Percentiles rank a stretch among this genome's conserved stretches.
Evolutionary conservation across 2,888 invertebrate species (phyloP).

Genomic region (Parnassius orleans): DNA sequence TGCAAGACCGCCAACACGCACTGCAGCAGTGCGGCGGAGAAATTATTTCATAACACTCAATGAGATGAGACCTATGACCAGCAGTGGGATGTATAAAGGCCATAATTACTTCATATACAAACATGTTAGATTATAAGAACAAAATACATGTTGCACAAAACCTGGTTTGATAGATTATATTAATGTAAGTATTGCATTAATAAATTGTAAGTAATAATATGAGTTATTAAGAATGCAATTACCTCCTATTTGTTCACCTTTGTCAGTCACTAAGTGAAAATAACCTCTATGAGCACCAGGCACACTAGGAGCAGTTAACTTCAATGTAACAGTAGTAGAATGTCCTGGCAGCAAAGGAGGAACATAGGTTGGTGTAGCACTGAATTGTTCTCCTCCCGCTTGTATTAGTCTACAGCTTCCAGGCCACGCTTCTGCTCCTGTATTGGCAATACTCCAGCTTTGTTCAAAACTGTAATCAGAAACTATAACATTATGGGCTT

Average conservation of each 20-base stretch:
- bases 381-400: constrained; percentile 82
- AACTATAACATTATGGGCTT: constrained; percentile 20
- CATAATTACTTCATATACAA: too few species aligned
- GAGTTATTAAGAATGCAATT: constrained; percentile 31
- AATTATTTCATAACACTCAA: too few species aligned
- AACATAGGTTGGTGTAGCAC: constrained; percentile 80
- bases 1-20: too few species aligned
- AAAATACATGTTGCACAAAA: too few species aligned
- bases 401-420: constrained; percentile 89
- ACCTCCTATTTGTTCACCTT: constrained; percentile 97
- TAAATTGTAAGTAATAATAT: too few species aligned
- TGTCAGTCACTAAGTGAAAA: constrained; percentile 94
- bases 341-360: constrained; percentile 89
- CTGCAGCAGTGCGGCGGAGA: too few species aligned
- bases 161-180: too few species aligned
- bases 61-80: too few species aligned
- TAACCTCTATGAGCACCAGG: constrained; percentile 91
- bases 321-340: constrained; percentile 87
- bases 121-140: too few species aligned
- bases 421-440: constrained; percentile 94
- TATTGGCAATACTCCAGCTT: constrained; percentile 93
- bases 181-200: too few species aligned
- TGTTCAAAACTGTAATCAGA: constrained; percentile 86
- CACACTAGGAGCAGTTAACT: constrained; percentile 88
- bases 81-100: too few species aligned